Conservation (phyloP, 2,113 vertebrate species). For the Aegotheles bennettii region DNA sequence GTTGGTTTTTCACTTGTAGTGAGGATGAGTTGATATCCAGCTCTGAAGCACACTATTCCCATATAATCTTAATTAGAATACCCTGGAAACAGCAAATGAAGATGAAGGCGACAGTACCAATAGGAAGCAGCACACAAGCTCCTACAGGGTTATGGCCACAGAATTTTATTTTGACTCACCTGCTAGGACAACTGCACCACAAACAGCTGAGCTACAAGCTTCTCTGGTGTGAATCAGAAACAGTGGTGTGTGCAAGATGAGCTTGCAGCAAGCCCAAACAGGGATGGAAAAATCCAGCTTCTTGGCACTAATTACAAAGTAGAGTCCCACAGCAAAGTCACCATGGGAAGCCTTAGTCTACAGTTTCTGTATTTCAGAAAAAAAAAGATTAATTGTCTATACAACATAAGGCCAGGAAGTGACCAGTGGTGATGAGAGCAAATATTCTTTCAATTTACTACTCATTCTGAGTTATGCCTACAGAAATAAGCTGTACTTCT, state of each 20-base stretch:
- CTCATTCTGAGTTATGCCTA: not conserved
- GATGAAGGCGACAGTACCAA: not conserved
- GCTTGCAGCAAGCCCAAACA: not conserved
- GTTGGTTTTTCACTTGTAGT: not conserved
- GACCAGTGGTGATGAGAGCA: constrained; percentile 1
- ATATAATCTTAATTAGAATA: not conserved
- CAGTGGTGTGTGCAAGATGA: not conserved
- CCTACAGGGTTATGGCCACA: not conserved
- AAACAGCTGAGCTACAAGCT: not conserved
- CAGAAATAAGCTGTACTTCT: not conserved
- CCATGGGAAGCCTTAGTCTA: constrained; percentile 38
- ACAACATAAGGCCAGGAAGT: not conserved
- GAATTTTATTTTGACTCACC: not conserved
- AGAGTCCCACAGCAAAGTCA: not conserved
- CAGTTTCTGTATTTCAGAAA: constrained; percentile 43
- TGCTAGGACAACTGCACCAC: not conserved
- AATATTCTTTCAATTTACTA: constrained; percentile 24
- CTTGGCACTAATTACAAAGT: constrained; percentile 24
- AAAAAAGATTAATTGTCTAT: constrained; percentile 10
- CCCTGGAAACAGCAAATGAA: not conserved
- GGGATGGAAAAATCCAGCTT: not conserved
- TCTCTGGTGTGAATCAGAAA: not conserved
- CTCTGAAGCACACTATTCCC: not conserved
- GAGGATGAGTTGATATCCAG: not conserved
- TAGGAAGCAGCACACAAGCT: not conserved